Percentiles rank a stretch among this genome's conserved stretches.
Conservation (phyloP, 1,140 invertebrate genomes). For the Drosophila novamexicana region DNA sequence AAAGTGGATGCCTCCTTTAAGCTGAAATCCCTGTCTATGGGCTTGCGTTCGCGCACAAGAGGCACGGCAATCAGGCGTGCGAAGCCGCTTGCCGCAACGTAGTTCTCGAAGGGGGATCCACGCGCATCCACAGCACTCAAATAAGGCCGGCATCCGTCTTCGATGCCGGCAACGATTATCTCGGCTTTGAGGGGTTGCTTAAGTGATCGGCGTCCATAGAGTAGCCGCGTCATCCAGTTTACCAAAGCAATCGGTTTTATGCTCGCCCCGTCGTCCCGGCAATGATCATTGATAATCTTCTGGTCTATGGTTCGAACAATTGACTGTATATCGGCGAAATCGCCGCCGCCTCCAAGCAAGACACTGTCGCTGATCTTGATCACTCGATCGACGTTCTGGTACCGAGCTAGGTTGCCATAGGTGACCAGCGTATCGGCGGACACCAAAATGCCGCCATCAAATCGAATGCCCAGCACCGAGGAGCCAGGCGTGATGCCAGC, state of each 20-base stretch:
- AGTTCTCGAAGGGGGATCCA: slow-evolving; percentile 93
- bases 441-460: slow-evolving; percentile 94
- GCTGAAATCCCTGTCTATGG: slow-evolving; percentile 87
- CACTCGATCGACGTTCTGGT: slow-evolving; percentile 92
- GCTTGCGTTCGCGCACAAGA: slow-evolving; percentile 90
- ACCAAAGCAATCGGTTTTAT: slow-evolving; percentile 94
- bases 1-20: slow-evolving; percentile 89
- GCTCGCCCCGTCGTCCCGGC: slow-evolving; percentile 93
- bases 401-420: slow-evolving; percentile 96
- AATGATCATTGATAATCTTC: slow-evolving; percentile 95
- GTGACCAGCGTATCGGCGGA: slow-evolving; percentile 96
- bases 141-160: slow-evolving; percentile 89
- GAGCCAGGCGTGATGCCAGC: slow-evolving; percentile 94
- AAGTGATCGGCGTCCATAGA: slow-evolving; percentile 95
- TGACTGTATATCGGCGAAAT: slow-evolving; percentile 97
- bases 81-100: slow-evolving; percentile 93
- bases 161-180: slow-evolving; percentile 94
- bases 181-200: slow-evolving; percentile 97
- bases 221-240: slow-evolving; percentile 95
- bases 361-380: slow-evolving; percentile 95
- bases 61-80: slow-evolving; percentile 94
- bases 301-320: slow-evolving; percentile 94
- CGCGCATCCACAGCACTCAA: slow-evolving; percentile 96
- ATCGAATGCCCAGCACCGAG: slow-evolving; percentile 95
- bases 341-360: slow-evolving; percentile 93